Percentiles rank a stretch among this genome's conserved stretches.
Evolutionary conservation across 1,140 invertebrate genomes (phyloP).

Genomic region (Conus betulinus): DNA sequence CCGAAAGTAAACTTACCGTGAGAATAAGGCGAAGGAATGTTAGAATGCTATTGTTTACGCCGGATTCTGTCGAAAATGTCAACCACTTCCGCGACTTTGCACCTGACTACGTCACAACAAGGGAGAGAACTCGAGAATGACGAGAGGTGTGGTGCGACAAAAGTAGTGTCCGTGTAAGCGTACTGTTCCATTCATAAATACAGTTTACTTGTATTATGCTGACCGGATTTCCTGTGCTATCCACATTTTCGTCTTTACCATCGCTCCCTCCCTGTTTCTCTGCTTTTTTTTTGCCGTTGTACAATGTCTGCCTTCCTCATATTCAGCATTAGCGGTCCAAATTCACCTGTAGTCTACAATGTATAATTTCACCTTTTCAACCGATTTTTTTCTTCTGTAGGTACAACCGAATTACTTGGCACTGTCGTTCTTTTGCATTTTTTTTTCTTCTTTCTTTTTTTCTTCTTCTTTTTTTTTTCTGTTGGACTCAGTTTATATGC

Average conservation of each 20-base stretch:
- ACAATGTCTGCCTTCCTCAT: background rate
- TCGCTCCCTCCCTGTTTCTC: background rate
- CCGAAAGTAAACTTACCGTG: background rate
- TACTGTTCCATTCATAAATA: background rate
- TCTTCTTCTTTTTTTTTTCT: no score
- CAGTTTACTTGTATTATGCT: background rate
- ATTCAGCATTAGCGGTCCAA: background rate
- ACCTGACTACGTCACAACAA: constrained; percentile 37
- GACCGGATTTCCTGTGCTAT: background rate
- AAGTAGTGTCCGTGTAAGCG: background rate
- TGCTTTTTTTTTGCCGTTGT: no score
- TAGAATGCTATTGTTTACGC: constrained; percentile 20
- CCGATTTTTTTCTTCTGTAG: no score
- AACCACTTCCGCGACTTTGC: constrained; percentile 32
- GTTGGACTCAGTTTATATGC: no score
- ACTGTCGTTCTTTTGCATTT: no score
- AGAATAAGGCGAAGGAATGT: background rate
- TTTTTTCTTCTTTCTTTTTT: no score
- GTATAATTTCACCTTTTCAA: no score
- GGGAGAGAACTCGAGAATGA: background rate
- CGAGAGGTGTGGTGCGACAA: background rate
- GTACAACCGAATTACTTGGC: no score
- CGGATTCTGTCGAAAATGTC: background rate
- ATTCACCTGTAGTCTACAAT: no score
- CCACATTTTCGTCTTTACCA: background rate